Evolutionary conservation across 2,888 invertebrate species (phyloP).

Genomic region (Quadroppia sp.): DNA sequence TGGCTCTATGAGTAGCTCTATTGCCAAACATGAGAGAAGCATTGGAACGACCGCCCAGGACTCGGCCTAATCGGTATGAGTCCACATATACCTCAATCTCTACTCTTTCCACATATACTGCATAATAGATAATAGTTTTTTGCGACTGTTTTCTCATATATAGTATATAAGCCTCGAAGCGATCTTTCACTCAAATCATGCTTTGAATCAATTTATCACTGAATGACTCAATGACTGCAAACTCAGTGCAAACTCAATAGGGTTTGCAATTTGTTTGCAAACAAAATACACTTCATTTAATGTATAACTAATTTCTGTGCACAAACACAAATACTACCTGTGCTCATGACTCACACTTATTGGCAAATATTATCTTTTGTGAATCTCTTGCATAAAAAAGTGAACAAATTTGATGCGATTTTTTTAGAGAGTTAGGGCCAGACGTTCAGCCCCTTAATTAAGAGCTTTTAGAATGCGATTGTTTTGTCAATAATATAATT

Average conservation of each 20-base stretch:
- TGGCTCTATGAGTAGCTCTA: conserved; percentile 1
- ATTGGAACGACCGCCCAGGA: conserved; percentile 9
- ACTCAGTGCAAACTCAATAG: not conserved
- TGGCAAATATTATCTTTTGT: not conserved
- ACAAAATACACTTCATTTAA: not conserved
- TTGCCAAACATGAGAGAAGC: not conserved
- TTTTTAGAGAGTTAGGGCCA: not conserved
- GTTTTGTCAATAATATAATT: not conserved
- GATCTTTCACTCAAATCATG: not conserved
- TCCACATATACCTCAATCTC: not conserved
- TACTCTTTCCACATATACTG: not conserved
- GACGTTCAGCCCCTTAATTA: conserved; percentile 5
- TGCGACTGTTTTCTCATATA: too few relatives aligned
- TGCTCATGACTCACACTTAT: not conserved
- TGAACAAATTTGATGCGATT: not conserved
- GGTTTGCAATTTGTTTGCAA: conserved; percentile 19
- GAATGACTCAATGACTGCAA: not conserved
- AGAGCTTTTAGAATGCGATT: not conserved
- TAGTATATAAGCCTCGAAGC: too few relatives aligned
- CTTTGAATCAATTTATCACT: conserved; percentile 3
- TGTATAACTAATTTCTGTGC: not conserved
- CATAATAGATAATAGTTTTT: not conserved
- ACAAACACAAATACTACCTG: not conserved
- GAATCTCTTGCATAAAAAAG: not conserved
- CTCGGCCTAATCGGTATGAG: conserved; percentile 2